These are phyloP conservation scores for Apamea anceps DNA, from an alignment of 2,888 invertebrate species.

Conservation along the genomic window DNA sequence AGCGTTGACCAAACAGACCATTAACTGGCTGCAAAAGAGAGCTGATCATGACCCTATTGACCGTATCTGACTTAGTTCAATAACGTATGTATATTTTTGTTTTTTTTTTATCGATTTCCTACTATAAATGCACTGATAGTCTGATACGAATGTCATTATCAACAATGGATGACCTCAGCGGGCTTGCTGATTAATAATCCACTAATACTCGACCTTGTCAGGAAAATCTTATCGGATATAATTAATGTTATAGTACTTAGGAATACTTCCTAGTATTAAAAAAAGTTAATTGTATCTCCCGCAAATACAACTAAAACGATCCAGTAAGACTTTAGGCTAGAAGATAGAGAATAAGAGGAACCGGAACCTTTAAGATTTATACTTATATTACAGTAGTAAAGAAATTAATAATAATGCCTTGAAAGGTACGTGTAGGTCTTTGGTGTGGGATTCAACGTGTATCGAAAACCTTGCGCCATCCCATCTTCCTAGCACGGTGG, in stretches of 20 bases:
- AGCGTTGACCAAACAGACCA: neutral
- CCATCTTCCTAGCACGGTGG: too few species aligned
- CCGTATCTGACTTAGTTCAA: neutral
- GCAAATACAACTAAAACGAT: neutral
- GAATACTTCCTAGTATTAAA: slow-evolving; percentile 2
- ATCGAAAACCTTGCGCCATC: too few species aligned
- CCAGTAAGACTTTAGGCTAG: neutral
- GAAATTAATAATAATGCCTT: too few species aligned
- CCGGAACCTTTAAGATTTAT: too few species aligned
- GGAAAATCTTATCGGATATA: neutral
- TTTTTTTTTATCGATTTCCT: slow-evolving; percentile 34
- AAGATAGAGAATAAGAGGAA: too few species aligned
- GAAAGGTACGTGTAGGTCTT: too few species aligned
- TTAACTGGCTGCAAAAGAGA: neutral
- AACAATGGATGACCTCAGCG: slow-evolving; percentile 43
- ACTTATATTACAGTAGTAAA: too few species aligned
- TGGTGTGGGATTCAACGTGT: too few species aligned
- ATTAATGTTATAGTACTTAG: neutral
- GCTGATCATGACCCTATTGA: slow-evolving; percentile 1
- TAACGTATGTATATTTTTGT: slow-evolving; percentile 13
- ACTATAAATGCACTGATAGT: slow-evolving; percentile 42
- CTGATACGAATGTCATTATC: slow-evolving; percentile 32
- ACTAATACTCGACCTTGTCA: slow-evolving; percentile 41
- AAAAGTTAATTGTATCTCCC: neutral
- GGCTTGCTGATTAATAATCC: slow-evolving; percentile 40